Evolutionary conservation across 2,888 invertebrate species (phyloP).

Genomic region (Drosophila anomelani): DNA sequence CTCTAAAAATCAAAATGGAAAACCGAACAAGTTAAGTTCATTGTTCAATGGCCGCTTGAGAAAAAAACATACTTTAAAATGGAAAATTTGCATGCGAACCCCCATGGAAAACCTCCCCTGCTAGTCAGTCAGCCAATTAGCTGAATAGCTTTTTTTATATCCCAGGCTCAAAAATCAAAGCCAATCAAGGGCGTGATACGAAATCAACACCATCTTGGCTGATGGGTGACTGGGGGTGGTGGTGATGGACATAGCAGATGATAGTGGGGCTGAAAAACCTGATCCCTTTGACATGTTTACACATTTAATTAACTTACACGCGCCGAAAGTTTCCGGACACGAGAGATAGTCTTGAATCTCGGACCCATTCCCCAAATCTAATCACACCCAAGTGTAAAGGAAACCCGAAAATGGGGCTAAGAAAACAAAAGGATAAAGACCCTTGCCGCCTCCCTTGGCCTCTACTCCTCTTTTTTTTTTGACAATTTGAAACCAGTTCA

Average conservation of each 20-base stretch:
- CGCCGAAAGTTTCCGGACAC: constrained; percentile 68
- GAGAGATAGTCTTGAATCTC: constrained; percentile 40
- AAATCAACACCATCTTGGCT: constrained; percentile 67
- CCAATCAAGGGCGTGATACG: constrained; percentile 57
- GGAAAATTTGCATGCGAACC: constrained; percentile 51
- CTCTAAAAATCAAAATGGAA: constrained; percentile 21
- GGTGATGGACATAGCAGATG: background rate
- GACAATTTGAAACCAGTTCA: constrained; percentile 80
- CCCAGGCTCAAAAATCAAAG: constrained; percentile 58
- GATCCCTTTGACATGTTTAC: constrained; percentile 75
- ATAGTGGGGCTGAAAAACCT: constrained; percentile 11
- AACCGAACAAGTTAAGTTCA: constrained; percentile 2
- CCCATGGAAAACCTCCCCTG: constrained; percentile 17
- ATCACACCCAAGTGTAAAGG: constrained; percentile 46
- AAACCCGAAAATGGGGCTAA: constrained; percentile 59
- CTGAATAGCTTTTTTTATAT: constrained; percentile 40
- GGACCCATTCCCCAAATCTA: constrained; percentile 26
- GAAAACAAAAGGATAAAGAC: constrained; percentile 57
- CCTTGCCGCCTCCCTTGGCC: constrained; percentile 18
- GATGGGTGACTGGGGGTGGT: constrained; percentile 3
- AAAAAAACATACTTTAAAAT: constrained; percentile 54
- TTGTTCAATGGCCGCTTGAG: constrained; percentile 26
- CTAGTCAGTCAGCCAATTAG: constrained; percentile 57
- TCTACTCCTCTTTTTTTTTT: constrained; percentile 37
- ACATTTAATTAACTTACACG: constrained; percentile 80